Evolutionary conservation across 2,113 vertebrate genomes (phyloP).

Genomic region (Varanus komodoensis): DNA sequence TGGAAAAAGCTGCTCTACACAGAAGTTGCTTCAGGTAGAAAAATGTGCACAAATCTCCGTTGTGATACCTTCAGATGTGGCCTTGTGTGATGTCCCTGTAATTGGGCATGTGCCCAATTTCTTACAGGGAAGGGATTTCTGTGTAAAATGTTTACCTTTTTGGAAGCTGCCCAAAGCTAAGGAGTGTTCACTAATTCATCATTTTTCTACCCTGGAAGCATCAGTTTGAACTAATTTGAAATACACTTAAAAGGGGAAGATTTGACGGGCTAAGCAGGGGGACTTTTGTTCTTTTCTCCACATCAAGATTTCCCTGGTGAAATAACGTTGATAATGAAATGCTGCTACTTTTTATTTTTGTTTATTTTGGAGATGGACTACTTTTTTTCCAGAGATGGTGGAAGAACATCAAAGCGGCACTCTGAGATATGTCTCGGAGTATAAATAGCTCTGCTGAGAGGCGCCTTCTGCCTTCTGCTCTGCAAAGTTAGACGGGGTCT

Average conservation of each 20-base stretch:
- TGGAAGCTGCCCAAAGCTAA: rapidly evolving
- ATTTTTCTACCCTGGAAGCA: slow-evolving; percentile 13
- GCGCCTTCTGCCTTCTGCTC: slow-evolving; percentile 61
- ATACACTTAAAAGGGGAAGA: slow-evolving; percentile 67
- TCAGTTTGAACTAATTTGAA: slow-evolving; percentile 63
- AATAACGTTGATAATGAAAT: slow-evolving; percentile 68
- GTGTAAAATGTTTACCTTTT: neutral
- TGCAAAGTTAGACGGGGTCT: slow-evolving; percentile 68
- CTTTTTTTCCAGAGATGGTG: slow-evolving; percentile 70
- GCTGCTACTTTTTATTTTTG: slow-evolving; percentile 66
- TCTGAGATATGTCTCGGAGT: slow-evolving; percentile 76
- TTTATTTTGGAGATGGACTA: slow-evolving; percentile 76
- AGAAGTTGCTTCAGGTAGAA: neutral
- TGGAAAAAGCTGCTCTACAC: neutral
- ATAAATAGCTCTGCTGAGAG: slow-evolving; percentile 78
- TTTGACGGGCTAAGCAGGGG: slow-evolving; percentile 69
- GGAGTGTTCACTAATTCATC: slow-evolving; percentile 53
- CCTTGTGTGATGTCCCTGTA: neutral
- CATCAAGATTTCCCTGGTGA: slow-evolving; percentile 52
- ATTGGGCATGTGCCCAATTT: neutral
- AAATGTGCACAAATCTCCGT: neutral
- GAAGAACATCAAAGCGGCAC: slow-evolving; percentile 77
- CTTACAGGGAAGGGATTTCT: neutral
- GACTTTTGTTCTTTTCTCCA: slow-evolving; percentile 65
- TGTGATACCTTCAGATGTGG: neutral